phyloP scores from a whole-genome alignment of 2,113 vertebrate genomes.

The Corvus hawaiiensis region DNA sequence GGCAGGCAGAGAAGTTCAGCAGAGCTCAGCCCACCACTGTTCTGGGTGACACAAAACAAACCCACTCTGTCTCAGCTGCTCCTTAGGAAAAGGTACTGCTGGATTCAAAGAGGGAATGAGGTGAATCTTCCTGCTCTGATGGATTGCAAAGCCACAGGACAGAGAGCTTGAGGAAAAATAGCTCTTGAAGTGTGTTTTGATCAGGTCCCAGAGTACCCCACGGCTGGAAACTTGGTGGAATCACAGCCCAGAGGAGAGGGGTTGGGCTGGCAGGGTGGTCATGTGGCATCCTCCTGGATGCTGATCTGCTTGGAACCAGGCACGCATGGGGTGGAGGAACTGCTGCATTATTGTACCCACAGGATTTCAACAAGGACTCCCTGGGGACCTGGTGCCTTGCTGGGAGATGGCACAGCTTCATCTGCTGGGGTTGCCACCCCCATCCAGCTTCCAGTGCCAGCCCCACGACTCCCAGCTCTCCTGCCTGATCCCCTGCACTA shows the following conservation, averaged over 20 bases:
- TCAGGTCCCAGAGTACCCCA: background rate
- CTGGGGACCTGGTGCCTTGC: background rate
- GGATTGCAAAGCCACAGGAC: background rate
- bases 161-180: background rate
- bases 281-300: background rate
- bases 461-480: background rate
- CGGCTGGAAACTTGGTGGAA: background rate
- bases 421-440: background rate
- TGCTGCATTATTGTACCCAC: background rate
- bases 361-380: background rate
- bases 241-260: background rate
- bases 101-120: background rate
- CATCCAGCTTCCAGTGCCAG: background rate
- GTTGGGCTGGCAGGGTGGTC: background rate
- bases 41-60: background rate
- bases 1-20: background rate
- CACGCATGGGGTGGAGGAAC: rapidly evolving
- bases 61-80: rapidly evolving
- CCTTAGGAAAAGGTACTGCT: background rate
- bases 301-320: background rate
- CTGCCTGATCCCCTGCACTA: background rate
- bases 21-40: background rate
- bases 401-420: background rate
- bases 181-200: background rate
- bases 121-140: background rate